These are phyloP conservation scores for Sisor rabdophorus DNA, from an alignment of 2,113 vertebrate species.

Conservation along the genomic window DNA sequence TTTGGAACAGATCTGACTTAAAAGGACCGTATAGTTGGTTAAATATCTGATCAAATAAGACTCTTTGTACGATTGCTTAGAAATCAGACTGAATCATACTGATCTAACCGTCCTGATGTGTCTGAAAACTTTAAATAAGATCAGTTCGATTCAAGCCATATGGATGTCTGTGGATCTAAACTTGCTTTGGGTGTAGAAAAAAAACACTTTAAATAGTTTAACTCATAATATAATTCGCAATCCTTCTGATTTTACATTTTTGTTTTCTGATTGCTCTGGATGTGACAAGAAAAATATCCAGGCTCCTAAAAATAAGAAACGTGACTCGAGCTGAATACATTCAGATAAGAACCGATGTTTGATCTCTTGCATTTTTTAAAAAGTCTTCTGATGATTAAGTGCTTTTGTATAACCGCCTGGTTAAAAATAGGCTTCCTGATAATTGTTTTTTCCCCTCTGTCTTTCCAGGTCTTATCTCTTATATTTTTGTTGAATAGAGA, in stretches of 20 bases:
- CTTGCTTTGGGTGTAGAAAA: background rate
- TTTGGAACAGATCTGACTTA: background rate
- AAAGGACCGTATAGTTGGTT: background rate
- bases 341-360: constrained; percentile 5
- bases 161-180: constrained; percentile 30
- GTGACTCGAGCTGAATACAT: background rate
- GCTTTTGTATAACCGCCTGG: constrained; percentile 11
- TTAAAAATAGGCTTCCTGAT: constrained; percentile 18
- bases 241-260: background rate
- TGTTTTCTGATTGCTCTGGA: background rate
- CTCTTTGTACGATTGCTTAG: background rate
- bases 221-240: background rate
- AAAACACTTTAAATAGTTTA: background rate
- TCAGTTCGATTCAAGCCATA: no score
- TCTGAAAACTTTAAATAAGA: background rate
- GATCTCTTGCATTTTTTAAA: background rate
- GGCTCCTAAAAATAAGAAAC: background rate
- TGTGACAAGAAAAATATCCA: background rate
- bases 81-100: background rate
- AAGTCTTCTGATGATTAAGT: constrained; percentile 4
- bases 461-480: background rate
- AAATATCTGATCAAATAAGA: background rate
- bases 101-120: background rate
- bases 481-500: background rate
- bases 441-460: constrained; percentile 10